These are phyloP conservation scores for Micrasema longulum DNA, from an alignment of 1,140 invertebrate genomes.

Conservation along the genomic window DNA sequence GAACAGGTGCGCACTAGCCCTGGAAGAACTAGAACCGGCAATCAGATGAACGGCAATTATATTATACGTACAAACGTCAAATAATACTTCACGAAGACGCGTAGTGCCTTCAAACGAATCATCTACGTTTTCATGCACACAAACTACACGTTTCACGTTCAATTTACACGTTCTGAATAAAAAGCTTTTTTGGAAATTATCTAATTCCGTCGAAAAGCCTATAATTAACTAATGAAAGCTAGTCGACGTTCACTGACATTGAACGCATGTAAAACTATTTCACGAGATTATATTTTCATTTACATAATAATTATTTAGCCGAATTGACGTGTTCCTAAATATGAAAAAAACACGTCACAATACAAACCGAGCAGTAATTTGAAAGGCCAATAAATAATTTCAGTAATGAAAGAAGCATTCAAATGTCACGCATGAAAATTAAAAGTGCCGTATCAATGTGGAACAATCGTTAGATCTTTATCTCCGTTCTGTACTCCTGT, in stretches of 20 bases:
- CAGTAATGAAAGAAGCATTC: conserved; percentile 41
- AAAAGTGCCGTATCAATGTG: conserved; percentile 40
- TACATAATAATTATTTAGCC: neutral
- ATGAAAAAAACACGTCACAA: conserved; percentile 3
- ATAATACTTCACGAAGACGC: too few species aligned
- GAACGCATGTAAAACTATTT: too few species aligned
- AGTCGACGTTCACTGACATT: too few species aligned
- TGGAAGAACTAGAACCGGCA: neutral
- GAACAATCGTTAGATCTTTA: conserved; percentile 39
- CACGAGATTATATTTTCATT: conserved; percentile 2
- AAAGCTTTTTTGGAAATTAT: too few species aligned
- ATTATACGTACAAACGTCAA: neutral
- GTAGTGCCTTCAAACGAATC: too few species aligned
- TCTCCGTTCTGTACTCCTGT: conserved; percentile 39
- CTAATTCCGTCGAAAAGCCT: too few species aligned
- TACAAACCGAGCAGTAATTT: conserved; percentile 39
- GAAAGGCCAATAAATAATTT: conserved; percentile 44
- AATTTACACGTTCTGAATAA: too few species aligned
- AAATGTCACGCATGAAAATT: conserved; percentile 41
- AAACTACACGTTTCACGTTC: too few species aligned
- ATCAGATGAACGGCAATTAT: conserved; percentile 22
- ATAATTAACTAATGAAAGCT: too few species aligned
- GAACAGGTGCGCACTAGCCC: conserved; percentile 29
- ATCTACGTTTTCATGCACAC: too few species aligned
- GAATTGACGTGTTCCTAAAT: conserved; percentile 14